Evolutionary conservation across 30 jellyfish, hydroid and myxozoan genomes (phyloP).

Genomic region (Pseudorhiza aurosa): DNA sequence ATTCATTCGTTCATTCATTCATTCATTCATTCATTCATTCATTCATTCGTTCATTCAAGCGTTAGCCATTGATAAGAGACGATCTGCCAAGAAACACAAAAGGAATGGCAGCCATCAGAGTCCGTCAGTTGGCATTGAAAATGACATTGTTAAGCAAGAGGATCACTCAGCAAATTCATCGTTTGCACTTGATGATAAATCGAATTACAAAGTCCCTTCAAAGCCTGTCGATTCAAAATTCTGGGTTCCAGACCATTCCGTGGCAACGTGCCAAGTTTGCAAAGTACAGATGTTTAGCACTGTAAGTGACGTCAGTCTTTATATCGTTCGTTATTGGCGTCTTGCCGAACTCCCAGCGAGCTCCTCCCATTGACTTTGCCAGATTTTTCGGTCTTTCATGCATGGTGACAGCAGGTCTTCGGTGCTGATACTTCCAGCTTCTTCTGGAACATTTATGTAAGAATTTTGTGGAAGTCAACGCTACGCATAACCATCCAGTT

Average conservation of each 20-base stretch:
- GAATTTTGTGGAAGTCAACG: too few species aligned
- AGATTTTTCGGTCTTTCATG: too few species aligned
- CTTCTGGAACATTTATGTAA: too few species aligned
- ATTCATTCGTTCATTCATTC: neutral
- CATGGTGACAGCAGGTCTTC: too few species aligned
- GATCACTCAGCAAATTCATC: neutral
- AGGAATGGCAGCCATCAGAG: slow-evolving; percentile 35
- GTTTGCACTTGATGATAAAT: neutral
- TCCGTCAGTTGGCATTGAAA: neutral
- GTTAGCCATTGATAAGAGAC: slow-evolving; percentile 17
- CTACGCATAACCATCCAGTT: too few species aligned
- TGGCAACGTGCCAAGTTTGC: slow-evolving; percentile 80
- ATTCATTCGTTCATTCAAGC: neutral
- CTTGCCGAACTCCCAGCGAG: neutral
- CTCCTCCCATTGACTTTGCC: too few species aligned
- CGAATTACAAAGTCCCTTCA: slow-evolving; percentile 21
- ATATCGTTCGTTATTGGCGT: neutral
- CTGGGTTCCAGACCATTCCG: slow-evolving; percentile 83
- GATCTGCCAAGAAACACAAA: slow-evolving; percentile 29
- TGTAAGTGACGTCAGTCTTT: slow-evolving; percentile 63
- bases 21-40: neutral
- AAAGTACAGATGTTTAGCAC: slow-evolving; percentile 61
- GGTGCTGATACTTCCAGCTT: too few species aligned
- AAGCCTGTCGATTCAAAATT: slow-evolving; percentile 51
- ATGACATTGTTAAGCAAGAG: neutral